phyloP scores from a whole-genome alignment of 2,113 vertebrate species.

The Melospiza melodia region DNA sequence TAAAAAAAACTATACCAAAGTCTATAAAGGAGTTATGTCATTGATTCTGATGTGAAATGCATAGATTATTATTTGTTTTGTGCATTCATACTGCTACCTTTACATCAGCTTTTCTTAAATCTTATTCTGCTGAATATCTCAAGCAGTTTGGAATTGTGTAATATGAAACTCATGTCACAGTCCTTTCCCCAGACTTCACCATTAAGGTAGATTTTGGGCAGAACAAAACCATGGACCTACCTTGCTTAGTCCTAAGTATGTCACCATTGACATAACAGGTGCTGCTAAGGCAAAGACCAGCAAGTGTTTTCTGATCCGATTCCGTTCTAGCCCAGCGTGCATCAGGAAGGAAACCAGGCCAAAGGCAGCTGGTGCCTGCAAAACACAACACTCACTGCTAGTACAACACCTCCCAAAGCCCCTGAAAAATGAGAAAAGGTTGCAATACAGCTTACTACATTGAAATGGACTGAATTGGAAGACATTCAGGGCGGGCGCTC shows the following conservation, averaged over 20 bases:
- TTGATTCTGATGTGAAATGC: not conserved
- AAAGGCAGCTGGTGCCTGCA: constrained; percentile 94
- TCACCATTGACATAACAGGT: constrained; percentile 92
- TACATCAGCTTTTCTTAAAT: not conserved
- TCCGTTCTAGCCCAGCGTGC: constrained; percentile 96
- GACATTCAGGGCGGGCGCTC: not conserved
- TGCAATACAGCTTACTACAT: not conserved
- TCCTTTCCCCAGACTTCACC: not conserved
- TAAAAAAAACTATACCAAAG: not conserved
- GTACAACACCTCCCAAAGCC: not conserved
- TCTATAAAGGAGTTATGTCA: not conserved
- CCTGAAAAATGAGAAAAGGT: not conserved
- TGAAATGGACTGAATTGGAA: not conserved
- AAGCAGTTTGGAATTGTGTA: not conserved
- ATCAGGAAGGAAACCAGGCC: constrained; percentile 98
- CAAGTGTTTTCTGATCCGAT: constrained; percentile 96
- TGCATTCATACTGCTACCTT: not conserved
- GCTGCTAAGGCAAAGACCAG: constrained; percentile 95
- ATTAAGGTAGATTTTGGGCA: not conserved
- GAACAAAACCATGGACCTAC: constrained; percentile 66
- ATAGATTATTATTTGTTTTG: not conserved
- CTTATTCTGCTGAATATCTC: not conserved
- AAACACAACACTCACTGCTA: not conserved
- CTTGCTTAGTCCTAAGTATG: constrained; percentile 95
- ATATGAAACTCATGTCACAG: not conserved